Evolutionary conservation across 2,797 vertebrate genomes (phyloP).

Genomic region (Paramormyrops hopkinsi): DNA sequence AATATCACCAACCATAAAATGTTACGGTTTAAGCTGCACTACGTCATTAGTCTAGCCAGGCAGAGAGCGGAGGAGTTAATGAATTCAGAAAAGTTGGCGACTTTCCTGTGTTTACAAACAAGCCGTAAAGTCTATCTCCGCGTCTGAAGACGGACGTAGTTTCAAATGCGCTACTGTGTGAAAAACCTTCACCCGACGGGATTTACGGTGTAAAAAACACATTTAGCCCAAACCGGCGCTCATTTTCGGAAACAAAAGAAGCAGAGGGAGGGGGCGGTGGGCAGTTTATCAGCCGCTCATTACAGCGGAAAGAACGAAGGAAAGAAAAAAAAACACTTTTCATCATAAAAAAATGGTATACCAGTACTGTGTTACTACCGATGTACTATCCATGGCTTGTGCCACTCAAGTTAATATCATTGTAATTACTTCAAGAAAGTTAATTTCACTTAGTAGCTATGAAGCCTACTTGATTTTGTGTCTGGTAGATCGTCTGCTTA

Average conservation of each 20-base stretch:
- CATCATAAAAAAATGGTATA: not conserved
- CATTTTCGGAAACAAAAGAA: constrained; percentile 27
- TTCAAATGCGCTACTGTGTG: not conserved
- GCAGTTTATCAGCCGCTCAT: constrained; percentile 34
- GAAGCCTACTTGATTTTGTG: not conserved
- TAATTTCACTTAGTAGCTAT: not conserved
- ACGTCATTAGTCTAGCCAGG: not conserved
- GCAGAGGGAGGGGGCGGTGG: constrained; percentile 15
- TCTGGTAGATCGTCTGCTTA: not conserved
- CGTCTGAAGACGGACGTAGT: not conserved
- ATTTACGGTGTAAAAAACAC: not conserved
- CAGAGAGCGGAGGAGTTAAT: not conserved
- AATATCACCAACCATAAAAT: not conserved
- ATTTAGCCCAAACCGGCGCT: constrained; percentile 16
- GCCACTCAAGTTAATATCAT: not conserved
- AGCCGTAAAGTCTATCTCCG: not conserved
- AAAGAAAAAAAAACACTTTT: not conserved
- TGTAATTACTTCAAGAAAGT: not conserved
- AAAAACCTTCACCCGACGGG: not conserved
- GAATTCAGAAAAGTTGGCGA: constrained; percentile 3
- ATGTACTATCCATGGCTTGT: not conserved
- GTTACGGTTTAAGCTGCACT: not conserved
- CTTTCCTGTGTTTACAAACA: constrained; percentile 14
- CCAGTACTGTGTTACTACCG: not conserved
- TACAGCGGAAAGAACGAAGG: constrained; percentile 29